Base-by-base conservation (phyloP, 2,113 vertebrate species). In the Eudyptes chrysolophus region DNA sequence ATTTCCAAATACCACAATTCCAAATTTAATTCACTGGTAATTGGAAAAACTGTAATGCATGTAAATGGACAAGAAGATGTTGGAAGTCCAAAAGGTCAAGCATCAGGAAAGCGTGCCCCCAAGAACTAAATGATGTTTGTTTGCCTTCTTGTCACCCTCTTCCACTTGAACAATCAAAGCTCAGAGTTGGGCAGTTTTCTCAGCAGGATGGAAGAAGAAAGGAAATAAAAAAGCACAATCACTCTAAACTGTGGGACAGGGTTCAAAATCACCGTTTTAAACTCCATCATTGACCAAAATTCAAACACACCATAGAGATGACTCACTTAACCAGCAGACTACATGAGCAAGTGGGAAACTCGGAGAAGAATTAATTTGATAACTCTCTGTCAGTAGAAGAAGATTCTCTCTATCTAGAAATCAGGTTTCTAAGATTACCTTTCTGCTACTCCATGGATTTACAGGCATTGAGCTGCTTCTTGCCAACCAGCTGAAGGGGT, bases 1-100 rank as follows among this genome's bases (percentile, higher is more conserved):
- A 97, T 98, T 98, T 97, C 95, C 96, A 98, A 98, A 98, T 97
- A 98, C 92, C 97, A 98, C 95, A 97, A 98, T 96, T 97, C 96
- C 96, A 98, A 97, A 98, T 97, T 96, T 97, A 97, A 97, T 97
- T 96, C 94, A 89, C 91, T 97, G 96, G 95, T 97, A 96, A 98
- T 96, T 97, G 97, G 97, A 92, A 94, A 97, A 98, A 97, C 92
- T 96, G 94, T 96, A 97, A 97, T 96, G 93, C 96, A 96, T 97
- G 97, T 95, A 97, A 98, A 96, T 96, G 90, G 97, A 97, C 93
- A 94, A 96, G 91, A 95, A 87, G 88, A 96, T 92, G 85, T 88
- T 92, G 95, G 94, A 96, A 96, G 95, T 96, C 95, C 96, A 96
- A 97, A 97, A 97, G 97, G 97, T 98, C 98, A 98, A 89, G 84